Evolutionary conservation across 1,140 invertebrate genomes (phyloP).

Genomic region (Daktulosphaira vitifoliae): DNA sequence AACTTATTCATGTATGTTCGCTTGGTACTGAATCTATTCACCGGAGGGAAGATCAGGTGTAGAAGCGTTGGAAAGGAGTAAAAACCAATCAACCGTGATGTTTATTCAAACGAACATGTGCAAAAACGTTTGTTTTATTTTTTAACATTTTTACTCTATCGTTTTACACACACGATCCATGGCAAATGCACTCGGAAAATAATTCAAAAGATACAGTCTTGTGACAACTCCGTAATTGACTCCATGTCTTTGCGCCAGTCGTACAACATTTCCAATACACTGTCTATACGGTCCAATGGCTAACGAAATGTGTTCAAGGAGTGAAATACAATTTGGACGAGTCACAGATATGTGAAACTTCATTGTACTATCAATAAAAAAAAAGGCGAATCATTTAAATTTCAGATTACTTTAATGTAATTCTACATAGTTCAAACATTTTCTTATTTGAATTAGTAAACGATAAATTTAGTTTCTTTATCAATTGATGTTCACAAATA

Average conservation of each 20-base stretch:
- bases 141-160: no score
- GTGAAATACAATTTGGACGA: constrained; percentile 3
- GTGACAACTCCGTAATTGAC: constrained; percentile 28
- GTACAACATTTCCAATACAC: background rate
- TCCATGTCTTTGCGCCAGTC: background rate
- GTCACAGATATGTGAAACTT: no score
- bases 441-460: no score
- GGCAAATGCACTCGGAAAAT: background rate
- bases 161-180: no score
- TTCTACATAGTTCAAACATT: no score
- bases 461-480: no score
- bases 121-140: background rate
- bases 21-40: background rate
- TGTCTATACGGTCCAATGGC: background rate
- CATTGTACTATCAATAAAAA: no score
- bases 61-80: no score
- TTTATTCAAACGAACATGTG: constrained; percentile 31
- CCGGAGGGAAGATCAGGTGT: no score
- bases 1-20: background rate
- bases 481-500: no score
- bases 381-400: no score
- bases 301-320: background rate
- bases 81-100: constrained; percentile 28
- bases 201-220: constrained; percentile 1
- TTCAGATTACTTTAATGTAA: no score